phyloP scores from a whole-genome alignment of 2,113 vertebrate species.

The Chlorodrepanis virens region DNA sequence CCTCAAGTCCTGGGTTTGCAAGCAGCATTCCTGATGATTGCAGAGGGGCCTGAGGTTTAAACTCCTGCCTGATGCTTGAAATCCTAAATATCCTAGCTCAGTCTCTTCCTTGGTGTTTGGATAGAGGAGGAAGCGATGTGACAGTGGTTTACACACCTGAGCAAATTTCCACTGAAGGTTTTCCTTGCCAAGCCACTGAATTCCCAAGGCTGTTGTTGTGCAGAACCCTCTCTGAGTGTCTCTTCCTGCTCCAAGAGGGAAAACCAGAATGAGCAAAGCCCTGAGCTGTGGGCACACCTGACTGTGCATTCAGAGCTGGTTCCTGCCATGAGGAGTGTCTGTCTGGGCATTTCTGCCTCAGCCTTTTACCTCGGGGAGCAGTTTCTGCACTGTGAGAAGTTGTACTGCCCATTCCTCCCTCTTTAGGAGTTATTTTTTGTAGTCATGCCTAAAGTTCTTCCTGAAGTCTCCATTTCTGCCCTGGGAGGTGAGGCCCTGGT shows the following conservation, averaged over 20 bases:
- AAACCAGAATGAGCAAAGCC: not conserved
- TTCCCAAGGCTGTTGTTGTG: not conserved
- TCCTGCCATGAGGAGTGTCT: not conserved
- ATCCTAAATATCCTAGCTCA: not conserved
- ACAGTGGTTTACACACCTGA: rapidly evolving
- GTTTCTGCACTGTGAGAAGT: not conserved
- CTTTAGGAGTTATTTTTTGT: not conserved
- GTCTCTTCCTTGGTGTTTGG: not conserved
- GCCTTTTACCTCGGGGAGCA: not conserved
- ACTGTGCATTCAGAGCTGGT: not conserved
- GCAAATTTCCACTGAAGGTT: not conserved
- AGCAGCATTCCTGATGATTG: not conserved
- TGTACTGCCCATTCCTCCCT: not conserved
- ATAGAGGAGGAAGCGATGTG: not conserved
- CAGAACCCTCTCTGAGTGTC: not conserved
- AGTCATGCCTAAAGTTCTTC: not conserved
- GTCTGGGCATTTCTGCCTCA: not conserved
- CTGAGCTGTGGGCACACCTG: not conserved
- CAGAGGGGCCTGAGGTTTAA: not conserved
- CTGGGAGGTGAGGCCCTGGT: not conserved
- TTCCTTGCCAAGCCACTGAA: not conserved
- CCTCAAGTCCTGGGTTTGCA: not conserved
- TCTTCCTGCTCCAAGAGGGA: not conserved
- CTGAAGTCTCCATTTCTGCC: not conserved
- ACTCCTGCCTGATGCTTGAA: not conserved